Conservation (phyloP, 1,140 invertebrate genomes). For the Macrocentrus cingulum region DNA sequence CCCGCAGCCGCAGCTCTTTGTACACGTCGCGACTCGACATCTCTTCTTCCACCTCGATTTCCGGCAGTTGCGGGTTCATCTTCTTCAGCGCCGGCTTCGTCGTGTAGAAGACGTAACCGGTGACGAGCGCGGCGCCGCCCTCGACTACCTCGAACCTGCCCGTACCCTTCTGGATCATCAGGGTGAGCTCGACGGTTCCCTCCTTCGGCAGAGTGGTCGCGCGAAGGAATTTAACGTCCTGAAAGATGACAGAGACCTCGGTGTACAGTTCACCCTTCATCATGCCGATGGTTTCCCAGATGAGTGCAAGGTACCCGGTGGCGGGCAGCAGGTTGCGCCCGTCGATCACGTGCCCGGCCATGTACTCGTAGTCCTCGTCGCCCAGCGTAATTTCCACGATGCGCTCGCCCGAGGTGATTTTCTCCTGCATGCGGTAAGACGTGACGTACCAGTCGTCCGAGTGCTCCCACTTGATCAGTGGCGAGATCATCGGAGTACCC, state of each 20-base stretch:
- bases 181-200: conserved; percentile 70
- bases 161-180: conserved; percentile 78
- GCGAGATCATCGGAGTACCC: conserved; percentile 72
- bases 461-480: conserved; percentile 87
- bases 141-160: conserved; percentile 68
- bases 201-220: conserved; percentile 79
- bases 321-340: conserved; percentile 85
- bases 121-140: conserved; percentile 75
- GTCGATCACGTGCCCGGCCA: conserved; percentile 86
- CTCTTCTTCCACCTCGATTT: conserved; percentile 35
- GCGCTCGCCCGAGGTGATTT: conserved; percentile 67
- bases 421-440: conserved; percentile 63
- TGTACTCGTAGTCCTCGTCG: conserved; percentile 74
- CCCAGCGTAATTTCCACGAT: conserved; percentile 63
- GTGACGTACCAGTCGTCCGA: conserved; percentile 73
- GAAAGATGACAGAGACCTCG: conserved; percentile 80
- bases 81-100: conserved; percentile 52
- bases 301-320: conserved; percentile 81
- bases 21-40: conserved; percentile 79
- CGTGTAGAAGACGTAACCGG: conserved; percentile 67
- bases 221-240: conserved; percentile 81
- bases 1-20: conserved; percentile 86
- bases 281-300: conserved; percentile 86
- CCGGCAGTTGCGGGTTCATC: conserved; percentile 25
- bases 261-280: conserved; percentile 71